These are phyloP conservation scores for Drosophila falleni DNA, from an alignment of 2,888 invertebrate species.

Conservation along the genomic window DNA sequence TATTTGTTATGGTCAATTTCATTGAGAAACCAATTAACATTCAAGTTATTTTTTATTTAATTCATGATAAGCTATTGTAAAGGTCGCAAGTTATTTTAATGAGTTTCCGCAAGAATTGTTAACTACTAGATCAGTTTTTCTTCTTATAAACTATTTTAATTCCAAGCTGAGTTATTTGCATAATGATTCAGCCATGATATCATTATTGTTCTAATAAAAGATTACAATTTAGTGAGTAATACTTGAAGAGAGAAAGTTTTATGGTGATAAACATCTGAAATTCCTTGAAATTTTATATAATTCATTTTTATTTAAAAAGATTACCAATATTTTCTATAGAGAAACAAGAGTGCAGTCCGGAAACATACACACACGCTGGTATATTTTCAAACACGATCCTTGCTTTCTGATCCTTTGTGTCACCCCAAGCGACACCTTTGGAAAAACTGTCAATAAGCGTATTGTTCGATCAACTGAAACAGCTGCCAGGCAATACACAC, in stretches of 20 bases:
- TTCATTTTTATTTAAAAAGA: background rate
- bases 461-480: constrained; percentile 69
- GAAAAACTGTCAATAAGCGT: constrained; percentile 76
- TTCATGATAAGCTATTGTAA: constrained; percentile 40
- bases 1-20: constrained; percentile 16
- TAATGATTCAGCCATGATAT: constrained; percentile 26
- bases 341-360: constrained; percentile 41
- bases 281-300: background rate
- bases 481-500: constrained; percentile 60
- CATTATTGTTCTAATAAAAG: constrained; percentile 6
- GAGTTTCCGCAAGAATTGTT: constrained; percentile 11
- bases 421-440: constrained; percentile 64
- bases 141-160: constrained; percentile 1
- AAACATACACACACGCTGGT: constrained; percentile 47
- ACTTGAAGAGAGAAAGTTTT: background rate
- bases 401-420: constrained; percentile 45
- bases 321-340: background rate
- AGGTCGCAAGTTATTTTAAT: constrained; percentile 15
- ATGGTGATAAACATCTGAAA: background rate
- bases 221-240: constrained; percentile 4
- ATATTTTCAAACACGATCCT: constrained; percentile 43
- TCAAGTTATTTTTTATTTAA: constrained; percentile 29
- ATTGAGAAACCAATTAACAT: constrained; percentile 35
- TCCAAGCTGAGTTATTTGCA: background rate
- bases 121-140: background rate